phyloP scores from a whole-genome alignment of 2,888 invertebrate genomes.

The Sialis lutaria region DNA sequence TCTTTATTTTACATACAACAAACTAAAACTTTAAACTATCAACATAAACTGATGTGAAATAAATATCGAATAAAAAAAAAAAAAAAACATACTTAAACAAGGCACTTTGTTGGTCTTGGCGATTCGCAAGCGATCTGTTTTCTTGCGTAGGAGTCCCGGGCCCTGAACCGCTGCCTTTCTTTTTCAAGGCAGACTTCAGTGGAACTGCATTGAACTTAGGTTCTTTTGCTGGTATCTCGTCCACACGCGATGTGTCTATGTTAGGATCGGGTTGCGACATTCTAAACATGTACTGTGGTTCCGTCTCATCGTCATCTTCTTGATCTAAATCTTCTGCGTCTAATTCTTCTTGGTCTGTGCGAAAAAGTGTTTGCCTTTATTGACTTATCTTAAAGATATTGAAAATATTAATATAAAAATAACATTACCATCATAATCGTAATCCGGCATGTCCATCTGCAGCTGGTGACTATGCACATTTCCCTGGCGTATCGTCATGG shows the following conservation, averaged over 20 bases:
- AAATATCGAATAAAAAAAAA: constrained; percentile 7
- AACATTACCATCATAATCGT: constrained; percentile 45
- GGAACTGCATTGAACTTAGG: constrained; percentile 83
- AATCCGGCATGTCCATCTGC: constrained; percentile 29
- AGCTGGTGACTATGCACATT: constrained; percentile 11
- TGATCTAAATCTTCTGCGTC: constrained; percentile 50
- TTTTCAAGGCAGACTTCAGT: constrained; percentile 82
- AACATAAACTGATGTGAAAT: no score
- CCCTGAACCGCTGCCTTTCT: constrained; percentile 36
- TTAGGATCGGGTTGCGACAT: constrained; percentile 43
- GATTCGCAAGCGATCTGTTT: constrained; percentile 42
- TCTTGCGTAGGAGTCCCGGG: constrained; percentile 52
- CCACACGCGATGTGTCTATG: constrained; percentile 69
- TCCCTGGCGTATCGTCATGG: constrained; percentile 34
- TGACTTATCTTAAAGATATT: neutral
- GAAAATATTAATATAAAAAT: neutral
- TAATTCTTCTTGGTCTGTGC: constrained; percentile 24
- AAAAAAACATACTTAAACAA: constrained; percentile 59
- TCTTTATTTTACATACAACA: no score
- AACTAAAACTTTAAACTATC: neutral
- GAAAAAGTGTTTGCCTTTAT: neutral
- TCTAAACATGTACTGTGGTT: constrained; percentile 31
- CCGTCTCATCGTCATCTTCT: constrained; percentile 36
- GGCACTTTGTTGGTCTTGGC: constrained; percentile 59
- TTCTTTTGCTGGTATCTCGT: constrained; percentile 86